Percentiles rank a stretch among this genome's conserved stretches.
phyloP scores from a whole-genome alignment of 2,113 vertebrate genomes.

The Nibea albiflora region DNA sequence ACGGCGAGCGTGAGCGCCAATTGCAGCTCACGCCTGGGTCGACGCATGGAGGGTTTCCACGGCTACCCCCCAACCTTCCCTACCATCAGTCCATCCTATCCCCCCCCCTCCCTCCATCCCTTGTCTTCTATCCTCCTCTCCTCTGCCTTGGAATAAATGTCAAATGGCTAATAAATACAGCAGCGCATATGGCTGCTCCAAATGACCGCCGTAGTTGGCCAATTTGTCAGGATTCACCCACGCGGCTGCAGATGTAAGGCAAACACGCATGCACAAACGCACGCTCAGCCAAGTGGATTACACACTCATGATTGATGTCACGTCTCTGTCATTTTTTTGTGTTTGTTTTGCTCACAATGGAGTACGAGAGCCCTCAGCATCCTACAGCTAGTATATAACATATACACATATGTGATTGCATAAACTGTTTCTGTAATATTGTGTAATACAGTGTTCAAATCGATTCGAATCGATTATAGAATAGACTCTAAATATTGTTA shows the following conservation, averaged over 20 bases:
- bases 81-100: constrained; percentile 22
- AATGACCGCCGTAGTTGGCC: constrained; percentile 50
- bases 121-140: constrained; percentile 29
- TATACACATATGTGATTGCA: not conserved
- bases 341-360: constrained; percentile 2
- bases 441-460: not conserved
- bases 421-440: not conserved
- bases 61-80: constrained; percentile 75
- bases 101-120: not conserved
- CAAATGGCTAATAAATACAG: constrained; percentile 76
- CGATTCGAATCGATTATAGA: not conserved
- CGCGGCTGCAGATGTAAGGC: not conserved
- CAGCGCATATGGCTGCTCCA: constrained; percentile 33
- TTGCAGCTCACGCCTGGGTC: constrained; percentile 59
- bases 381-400: not conserved
- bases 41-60: constrained; percentile 78
- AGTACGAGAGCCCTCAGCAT: not conserved
- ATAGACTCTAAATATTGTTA: not conserved
- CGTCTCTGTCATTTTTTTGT: not conserved
- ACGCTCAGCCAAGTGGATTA: constrained; percentile 10
- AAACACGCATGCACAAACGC: constrained; percentile 2
- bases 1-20: constrained; percentile 65
- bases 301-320: constrained; percentile 10
- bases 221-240: constrained; percentile 61
- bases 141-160: constrained; percentile 73